Base-by-base conservation (phyloP, 2,888 invertebrate genomes). In the Melikaiella ostensackeni region DNA sequence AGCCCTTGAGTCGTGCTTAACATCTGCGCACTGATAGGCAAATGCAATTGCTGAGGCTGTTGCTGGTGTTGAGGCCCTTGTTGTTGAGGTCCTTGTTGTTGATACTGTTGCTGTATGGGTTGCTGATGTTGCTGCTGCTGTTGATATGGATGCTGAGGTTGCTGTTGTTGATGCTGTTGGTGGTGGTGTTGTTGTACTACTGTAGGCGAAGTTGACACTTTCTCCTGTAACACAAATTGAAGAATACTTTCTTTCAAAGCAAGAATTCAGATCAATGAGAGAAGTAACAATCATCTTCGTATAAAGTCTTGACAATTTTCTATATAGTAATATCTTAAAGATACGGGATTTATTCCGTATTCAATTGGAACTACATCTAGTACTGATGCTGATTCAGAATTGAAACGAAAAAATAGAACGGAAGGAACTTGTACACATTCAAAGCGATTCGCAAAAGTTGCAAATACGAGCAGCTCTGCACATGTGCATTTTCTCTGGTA, bases 11-110 rank as follows among this genome's bases (percentile, higher is more conserved):
- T 88, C 70, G 91, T 89, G 77, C 90, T 91, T 80, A 91, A 82
- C 90, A 91, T 90, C 73, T 90, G 90, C 50, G 90, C 89, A 75
- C 86, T 88, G 79, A 90, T 90, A 19, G 91, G 91, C 78, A 91
- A 83, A 76, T 91, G 91, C 70, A 91, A 81, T 79, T 91, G 91
- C 77, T 90, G 90, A 42, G 87, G 76, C 35, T 88, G 89, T 78
- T 89, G 88, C 62, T 81, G 83, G 0, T 82, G 83, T 0, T 77
- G 88, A 27, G 73, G 84, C 8, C 19, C 46, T n/a, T 77, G 83
- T 7, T 82, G 86, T 7, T 77, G 88, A 30, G 73, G 84, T 21
- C n/a, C 21, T 19, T 77, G 83, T 7, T 82, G 86, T 7, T 79
- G 81, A 77, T 74, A 79, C 66, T 79, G 84, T 38, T 74, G 82